Base-by-base conservation (phyloP, 2,113 vertebrate genomes). In the Chlorodrepanis virens region DNA sequence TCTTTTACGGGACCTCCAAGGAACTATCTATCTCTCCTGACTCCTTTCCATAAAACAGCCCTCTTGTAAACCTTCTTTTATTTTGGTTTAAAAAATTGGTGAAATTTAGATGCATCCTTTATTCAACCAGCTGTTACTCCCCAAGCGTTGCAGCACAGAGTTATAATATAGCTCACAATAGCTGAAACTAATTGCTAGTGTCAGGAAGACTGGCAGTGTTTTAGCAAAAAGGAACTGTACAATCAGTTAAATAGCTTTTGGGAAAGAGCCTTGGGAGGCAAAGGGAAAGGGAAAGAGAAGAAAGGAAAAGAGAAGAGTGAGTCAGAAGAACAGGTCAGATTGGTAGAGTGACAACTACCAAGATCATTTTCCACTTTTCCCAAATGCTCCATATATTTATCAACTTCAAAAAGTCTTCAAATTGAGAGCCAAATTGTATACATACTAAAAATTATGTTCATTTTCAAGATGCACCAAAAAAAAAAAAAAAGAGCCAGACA, bases 401-500 rank as follows among this genome's bases (percentile, higher is more conserved):
- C 3, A 63, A 22, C 3, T 74, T 20, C 44, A 74, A 22, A 68
- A 81, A 63, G 63, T 24, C n/a, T 85, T 82, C 17, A 74, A 33
- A 60, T 23, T 0, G 0, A 45, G 27, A 69, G 17, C 23, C 20
- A 72, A 71, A 71, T 28, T 61, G 12, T 5, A 37, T 44, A 37
- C 11, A 17, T 59, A 31, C 22, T 49, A 31, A 83, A 91, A 60
- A 57, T 10, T 0, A 29, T 24, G 10, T 39, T 75, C 1, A 23
- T 69, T 80, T 87, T 83, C 59, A 83, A 89, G 28, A 56, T 33
- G 5, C 25, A 53, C 16, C 10, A 35, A 54, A 27, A 59, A 11
- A 29, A 44, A 44, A 28, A 28, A 16, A 10, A 59, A 15, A 0
- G 0, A 54, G 6, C 11, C 3, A 28, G 29, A 24, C 3, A 45